A percentile compares a stretch with the other conserved stretches of the same genome.
Conservation (phyloP, 1,140 invertebrate species). For the Galendromus occidentalis region DNA sequence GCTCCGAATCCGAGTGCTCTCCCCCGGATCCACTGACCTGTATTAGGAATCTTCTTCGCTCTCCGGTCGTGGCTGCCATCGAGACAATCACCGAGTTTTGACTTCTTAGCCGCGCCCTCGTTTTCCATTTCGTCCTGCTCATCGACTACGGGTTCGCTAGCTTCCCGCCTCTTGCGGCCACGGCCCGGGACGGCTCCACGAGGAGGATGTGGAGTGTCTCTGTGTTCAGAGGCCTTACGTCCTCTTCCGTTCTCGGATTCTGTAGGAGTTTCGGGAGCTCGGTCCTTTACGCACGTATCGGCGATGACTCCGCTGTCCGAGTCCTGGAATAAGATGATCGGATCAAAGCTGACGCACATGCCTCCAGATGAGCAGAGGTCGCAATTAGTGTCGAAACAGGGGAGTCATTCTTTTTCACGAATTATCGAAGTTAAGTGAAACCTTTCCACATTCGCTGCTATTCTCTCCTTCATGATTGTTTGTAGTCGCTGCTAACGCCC, state of each 20-base stretch:
- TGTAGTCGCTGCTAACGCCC: not conserved
- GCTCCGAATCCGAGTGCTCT: too few species aligned
- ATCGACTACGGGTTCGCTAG: not conserved
- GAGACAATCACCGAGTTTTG: not conserved
- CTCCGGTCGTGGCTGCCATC: not conserved
- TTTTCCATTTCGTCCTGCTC: not conserved
- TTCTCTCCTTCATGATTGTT: not conserved
- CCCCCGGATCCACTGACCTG: too few species aligned
- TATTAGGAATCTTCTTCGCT: too few species aligned
- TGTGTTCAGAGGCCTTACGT: not conserved
- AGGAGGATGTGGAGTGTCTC: not conserved
- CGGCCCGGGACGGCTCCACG: not conserved
- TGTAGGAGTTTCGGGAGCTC: not conserved
- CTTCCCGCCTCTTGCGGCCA: not conserved
- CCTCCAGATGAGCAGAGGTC: too few species aligned
- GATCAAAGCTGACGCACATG: too few species aligned
- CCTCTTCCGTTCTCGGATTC: not conserved
- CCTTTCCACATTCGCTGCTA: not conserved
- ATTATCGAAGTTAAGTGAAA: too few species aligned
- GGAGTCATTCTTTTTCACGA: not conserved
- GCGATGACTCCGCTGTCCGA: too few species aligned
- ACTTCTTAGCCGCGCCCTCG: not conserved
- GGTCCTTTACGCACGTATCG: too few species aligned
- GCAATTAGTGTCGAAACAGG: not conserved
- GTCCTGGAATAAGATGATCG: too few species aligned